phyloP scores from a whole-genome alignment of 2,888 invertebrate genomes.

The Philopedon plagiatum region DNA sequence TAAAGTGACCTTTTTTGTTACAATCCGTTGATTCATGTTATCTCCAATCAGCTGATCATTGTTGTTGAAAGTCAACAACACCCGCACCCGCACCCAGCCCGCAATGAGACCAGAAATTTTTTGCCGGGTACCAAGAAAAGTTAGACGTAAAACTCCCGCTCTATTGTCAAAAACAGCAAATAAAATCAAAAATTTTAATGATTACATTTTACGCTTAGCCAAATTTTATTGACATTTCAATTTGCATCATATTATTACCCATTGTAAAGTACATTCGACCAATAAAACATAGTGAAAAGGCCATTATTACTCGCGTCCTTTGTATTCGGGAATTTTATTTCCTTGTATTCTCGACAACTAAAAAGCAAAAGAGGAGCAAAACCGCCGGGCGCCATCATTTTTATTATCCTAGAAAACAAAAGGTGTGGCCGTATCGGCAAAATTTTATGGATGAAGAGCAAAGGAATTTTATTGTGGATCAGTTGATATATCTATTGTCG shows the following conservation, averaged over 20 bases:
- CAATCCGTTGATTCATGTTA: too few species aligned
- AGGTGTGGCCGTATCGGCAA: slow-evolving; percentile 18
- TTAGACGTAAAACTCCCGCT: too few species aligned
- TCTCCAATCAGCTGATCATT: too few species aligned
- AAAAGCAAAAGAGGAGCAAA: slow-evolving; percentile 21
- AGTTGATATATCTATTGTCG: slow-evolving; percentile 29
- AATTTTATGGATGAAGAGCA: slow-evolving; percentile 19
- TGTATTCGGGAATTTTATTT: slow-evolving; percentile 18
- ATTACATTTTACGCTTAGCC: too few species aligned
- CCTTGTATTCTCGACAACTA: slow-evolving; percentile 3
- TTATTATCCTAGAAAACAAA: slow-evolving; percentile 36
- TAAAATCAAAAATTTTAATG: too few species aligned
- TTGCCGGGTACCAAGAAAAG: too few species aligned
- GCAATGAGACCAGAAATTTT: too few species aligned
- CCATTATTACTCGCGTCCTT: slow-evolving; percentile 10
- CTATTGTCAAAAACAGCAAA: too few species aligned
- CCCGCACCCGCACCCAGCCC: too few species aligned
- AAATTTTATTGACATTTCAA: too few species aligned
- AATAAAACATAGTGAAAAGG: slow-evolving; percentile 7
- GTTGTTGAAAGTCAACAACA: too few species aligned
- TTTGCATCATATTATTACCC: background rate
- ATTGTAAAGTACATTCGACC: background rate
- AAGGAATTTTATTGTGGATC: slow-evolving; percentile 34
- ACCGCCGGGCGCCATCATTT: slow-evolving; percentile 28
- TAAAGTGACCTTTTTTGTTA: too few species aligned